Evolutionary conservation across 2,888 invertebrate species (phyloP).

Genomic region (Tenthredo livida): DNA sequence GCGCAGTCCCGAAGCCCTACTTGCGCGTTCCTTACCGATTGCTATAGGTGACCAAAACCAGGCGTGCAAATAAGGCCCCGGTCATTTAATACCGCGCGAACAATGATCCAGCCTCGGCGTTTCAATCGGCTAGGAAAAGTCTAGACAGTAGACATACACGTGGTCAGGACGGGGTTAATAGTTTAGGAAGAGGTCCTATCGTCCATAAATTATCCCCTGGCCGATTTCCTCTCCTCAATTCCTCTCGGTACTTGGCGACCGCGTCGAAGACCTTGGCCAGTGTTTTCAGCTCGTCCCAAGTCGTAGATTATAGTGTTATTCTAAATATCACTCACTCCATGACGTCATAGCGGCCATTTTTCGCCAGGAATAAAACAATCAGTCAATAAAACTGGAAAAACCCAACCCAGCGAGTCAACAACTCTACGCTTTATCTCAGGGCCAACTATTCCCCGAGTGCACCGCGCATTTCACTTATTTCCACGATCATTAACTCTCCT

Average conservation of each 20-base stretch:
- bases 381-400: slow-evolving; percentile 27
- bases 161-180: no score
- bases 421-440: background rate
- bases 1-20: slow-evolving; percentile 62
- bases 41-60: slow-evolving; percentile 21
- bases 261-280: background rate
- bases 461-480: background rate
- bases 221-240: no score
- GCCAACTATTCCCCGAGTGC: background rate
- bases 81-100: background rate
- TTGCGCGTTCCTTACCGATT: slow-evolving; percentile 1
- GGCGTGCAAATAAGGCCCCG: background rate
- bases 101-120: background rate
- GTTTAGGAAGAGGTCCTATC: no score
- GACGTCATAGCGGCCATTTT: slow-evolving; percentile 1
- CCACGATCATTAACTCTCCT: background rate
- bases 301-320: slow-evolving; percentile 26
- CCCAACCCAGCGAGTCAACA: slow-evolving; percentile 11
- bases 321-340: background rate
- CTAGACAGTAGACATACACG: background rate
- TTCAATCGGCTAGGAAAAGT: background rate
- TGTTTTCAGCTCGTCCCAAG: background rate
- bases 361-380: slow-evolving; percentile 23
- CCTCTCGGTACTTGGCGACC: background rate
- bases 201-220: no score